Base-by-base conservation (phyloP, 2,113 vertebrate species). In the Sisor rabdophorus region DNA sequence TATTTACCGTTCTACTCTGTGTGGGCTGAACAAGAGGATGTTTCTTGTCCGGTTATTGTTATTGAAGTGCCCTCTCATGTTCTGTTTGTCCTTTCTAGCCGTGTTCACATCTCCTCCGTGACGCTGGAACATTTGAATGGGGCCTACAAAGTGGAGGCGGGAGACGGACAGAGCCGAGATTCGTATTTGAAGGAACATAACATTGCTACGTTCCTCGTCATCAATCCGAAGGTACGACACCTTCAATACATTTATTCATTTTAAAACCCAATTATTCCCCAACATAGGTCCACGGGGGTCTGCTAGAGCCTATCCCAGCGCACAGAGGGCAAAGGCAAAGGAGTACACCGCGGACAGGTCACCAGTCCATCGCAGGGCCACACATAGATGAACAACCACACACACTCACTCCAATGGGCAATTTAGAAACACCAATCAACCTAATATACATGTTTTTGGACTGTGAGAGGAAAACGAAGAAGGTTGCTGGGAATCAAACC, bases 91-190 rank as follows among this genome's bases (percentile, higher is more conserved):
- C 10, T 84, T 89, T 89, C 71, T 90, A 99, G 97, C 79, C 94
- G 96, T 53, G 97, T 99, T 86, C 97, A 99, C 91, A 99, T 99
- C 85, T 97, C 96, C 9, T 96, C 95, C 0, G 95, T 96, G 79
- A 99, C 97, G 12, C 77, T 99, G 90, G 94, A 98, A 77, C 94
- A 98, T 86, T 88, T 99, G 90, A 96, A 98, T 32, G 95, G 95
- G 16, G 94, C 94, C 1, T 99, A 99, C 76, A 95, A 98, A 91
- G 96, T 98, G 81, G 96, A 99, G 85, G 91, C 94, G 24, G 97
- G 96, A 20, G 90, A 95, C 0, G 97, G 97, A 75, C 94, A 94
- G 84, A 90, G 88, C 84, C 91, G 97, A 82, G 96, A 99, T 80
- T 92, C 93, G 0, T 99, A 99, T 87, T 91, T 99, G 82, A 99